These are phyloP conservation scores for Scaeva pyrastri DNA, from an alignment of 2,888 invertebrate species.

Conservation along the genomic window DNA sequence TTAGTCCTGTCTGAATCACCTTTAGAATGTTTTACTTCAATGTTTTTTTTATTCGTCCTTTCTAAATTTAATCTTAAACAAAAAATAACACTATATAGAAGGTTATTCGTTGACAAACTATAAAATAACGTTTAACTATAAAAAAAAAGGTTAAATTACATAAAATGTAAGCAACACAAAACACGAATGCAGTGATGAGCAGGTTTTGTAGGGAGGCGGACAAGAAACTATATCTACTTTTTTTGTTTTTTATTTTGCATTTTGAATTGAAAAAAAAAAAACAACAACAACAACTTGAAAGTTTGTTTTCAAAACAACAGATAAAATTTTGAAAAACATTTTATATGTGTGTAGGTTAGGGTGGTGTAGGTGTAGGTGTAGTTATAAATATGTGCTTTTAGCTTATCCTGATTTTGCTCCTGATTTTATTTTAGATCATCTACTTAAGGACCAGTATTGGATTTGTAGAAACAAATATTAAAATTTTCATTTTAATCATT, in stretches of 20 bases:
- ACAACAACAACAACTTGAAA: too few species aligned
- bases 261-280: conserved; percentile 26
- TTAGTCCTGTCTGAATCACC: conserved; percentile 24
- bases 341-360: neutral
- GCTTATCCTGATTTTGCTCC: conserved; percentile 44
- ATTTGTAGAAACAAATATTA: neutral
- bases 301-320: conserved; percentile 16
- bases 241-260: neutral
- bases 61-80: conserved; percentile 44
- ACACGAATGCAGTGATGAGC: conserved; percentile 11
- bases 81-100: conserved; percentile 26
- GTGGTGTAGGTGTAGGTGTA: neutral
- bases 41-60: conserved; percentile 21
- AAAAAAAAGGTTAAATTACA: conserved; percentile 60
- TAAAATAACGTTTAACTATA: conserved; percentile 56
- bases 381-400: conserved; percentile 30
- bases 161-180: conserved; percentile 5
- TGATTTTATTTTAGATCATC: neutral
- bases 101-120: conserved; percentile 50
- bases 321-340: conserved; percentile 49
- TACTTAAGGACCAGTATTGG: neutral
- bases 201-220: conserved; percentile 11
- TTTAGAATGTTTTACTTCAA: conserved; percentile 4
- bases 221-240: conserved; percentile 29
- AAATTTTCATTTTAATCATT: too few species aligned